These are phyloP conservation scores for Poeciliopsis infans DNA, from an alignment of 2,797 vertebrate genomes.

Conservation along the genomic window DNA sequence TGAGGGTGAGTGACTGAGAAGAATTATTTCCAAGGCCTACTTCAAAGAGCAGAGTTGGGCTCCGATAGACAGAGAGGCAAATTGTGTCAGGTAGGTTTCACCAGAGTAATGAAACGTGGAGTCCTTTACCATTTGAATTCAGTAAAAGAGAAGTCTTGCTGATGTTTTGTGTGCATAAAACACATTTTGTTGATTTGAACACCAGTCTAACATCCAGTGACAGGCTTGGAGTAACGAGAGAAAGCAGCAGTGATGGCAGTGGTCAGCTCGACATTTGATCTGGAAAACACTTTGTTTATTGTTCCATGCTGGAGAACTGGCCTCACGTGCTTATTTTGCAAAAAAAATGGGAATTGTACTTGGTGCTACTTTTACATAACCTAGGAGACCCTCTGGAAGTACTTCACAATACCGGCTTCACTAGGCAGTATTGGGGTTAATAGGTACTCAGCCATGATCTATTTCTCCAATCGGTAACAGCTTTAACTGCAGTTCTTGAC, in stretches of 20 bases:
- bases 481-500: background rate
- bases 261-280: background rate
- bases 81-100: background rate
- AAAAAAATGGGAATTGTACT: background rate
- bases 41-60: background rate
- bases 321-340: background rate
- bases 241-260: background rate
- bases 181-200: background rate
- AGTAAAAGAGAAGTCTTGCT: background rate
- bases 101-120: background rate
- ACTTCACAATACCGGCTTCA: no score
- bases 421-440: no score
- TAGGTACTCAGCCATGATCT: no score
- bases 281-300: background rate
- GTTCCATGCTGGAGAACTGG: background rate
- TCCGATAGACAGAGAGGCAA: background rate
- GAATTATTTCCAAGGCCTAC: constrained; percentile 8
- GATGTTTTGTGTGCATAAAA: background rate
- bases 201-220: background rate
- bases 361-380: no score
- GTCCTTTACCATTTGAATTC: background rate
- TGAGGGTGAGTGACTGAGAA: constrained; percentile 12
- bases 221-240: background rate
- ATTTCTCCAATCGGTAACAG: no score
- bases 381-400: no score